Percentiles rank a stretch among this genome's conserved stretches.
These are phyloP conservation scores for Carassius carassius DNA, from an alignment of 2,113 vertebrate species.

Conservation along the genomic window DNA sequence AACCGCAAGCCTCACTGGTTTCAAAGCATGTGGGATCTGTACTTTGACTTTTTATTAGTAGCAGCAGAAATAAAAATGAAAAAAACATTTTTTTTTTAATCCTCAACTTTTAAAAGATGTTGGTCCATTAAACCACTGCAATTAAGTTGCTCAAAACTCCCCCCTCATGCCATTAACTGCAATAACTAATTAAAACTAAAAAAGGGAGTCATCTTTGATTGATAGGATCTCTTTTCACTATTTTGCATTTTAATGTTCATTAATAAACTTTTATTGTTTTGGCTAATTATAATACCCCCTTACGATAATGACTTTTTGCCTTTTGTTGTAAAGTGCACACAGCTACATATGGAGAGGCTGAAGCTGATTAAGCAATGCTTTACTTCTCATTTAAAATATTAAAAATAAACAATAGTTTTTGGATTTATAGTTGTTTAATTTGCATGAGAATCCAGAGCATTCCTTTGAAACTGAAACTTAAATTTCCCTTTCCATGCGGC, in stretches of 20 bases:
- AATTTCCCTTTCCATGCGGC: background rate
- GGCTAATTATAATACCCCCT: conserved; percentile 96
- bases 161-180: conserved; percentile 93
- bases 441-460: conserved; percentile 11
- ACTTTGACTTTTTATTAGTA: conserved; percentile 67
- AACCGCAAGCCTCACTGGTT: conserved; percentile 37
- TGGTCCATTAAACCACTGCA: conserved; percentile 93
- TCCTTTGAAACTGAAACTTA: conserved; percentile 42
- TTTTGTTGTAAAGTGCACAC: conserved; percentile 71
- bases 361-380: conserved; percentile 20
- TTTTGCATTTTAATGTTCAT: conserved; percentile 99
- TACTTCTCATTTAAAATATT: conserved; percentile 32
- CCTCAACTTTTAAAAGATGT: conserved; percentile 85
- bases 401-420: conserved; percentile 35
- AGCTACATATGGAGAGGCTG: conserved; percentile 65
- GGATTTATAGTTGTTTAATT: conserved; percentile 42
- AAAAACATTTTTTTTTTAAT: conserved; percentile 88
- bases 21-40: conserved; percentile 48
- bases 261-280: conserved; percentile 99
- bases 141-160: conserved; percentile 95
- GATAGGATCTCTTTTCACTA: conserved; percentile 91
- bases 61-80: conserved; percentile 74
- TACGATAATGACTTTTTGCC: conserved; percentile 78
- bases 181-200: conserved; percentile 97
- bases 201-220: conserved; percentile 97